Base-by-base conservation (phyloP, 2,888 invertebrate species). In the Ephialtes manifestator region DNA sequence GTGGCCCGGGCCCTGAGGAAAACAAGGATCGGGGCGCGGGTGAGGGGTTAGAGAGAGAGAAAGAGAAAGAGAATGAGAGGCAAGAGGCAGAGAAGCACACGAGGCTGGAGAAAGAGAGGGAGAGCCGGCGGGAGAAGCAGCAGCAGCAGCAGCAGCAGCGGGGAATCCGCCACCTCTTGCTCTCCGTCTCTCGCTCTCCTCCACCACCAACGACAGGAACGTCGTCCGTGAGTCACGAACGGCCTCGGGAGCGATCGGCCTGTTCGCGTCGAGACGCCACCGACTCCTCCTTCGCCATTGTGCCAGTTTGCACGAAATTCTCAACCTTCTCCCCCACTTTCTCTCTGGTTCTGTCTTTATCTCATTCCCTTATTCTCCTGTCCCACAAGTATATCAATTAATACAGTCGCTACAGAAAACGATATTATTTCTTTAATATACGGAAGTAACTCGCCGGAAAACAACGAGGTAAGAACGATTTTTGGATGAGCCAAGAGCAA, bases 271-370 rank as follows among this genome's bases (percentile, higher is more conserved):
- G 75, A 84, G 76, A 84, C 86, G 87, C 86, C 88, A 86, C 79
- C 82, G 81, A 82, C 85, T 86, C 84, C 83, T 84, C 83, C 86
- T 86, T 87, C 89, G 88, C 89, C 89, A 91, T 91, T 90, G 88
- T 90, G 87, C 89, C 89, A 88, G 85, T 80, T 88, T 83, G 76
- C 85, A 82, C 84, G 71, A 58, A 51, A 80, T 81, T 74, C 58
- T 74, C 63, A 58, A 24, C 8, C 70, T 75, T 67, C 31, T 75
- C 71, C 31, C 71, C 68, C 76, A 71, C 75, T 67, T 83, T 81
- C 76, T 71, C 81, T 46, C 77, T 60, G 77, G 53, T 67, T 46
- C 67, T 46, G 60, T 77, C 81, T 71, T 68, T 60, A 63, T 70
- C 63, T 60, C 67, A 71, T 4, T 58, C 51, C 15, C 35, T n/a